Evolutionary conservation across 2,113 vertebrate species (phyloP).

Genomic region (Brienomyrus longianalis): DNA sequence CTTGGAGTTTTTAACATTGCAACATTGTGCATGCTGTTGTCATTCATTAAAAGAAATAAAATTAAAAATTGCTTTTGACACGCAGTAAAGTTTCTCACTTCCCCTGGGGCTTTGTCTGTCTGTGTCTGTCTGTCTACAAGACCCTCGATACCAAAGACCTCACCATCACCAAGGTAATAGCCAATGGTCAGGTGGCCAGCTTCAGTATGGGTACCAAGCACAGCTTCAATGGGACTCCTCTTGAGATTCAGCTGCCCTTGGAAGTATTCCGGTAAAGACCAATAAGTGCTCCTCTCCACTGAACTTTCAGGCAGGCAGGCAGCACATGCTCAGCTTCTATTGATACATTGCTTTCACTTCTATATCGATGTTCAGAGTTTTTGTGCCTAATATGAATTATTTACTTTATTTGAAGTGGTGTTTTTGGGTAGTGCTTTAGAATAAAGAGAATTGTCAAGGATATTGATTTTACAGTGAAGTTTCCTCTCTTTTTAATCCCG

Average conservation of each 20-base stretch:
- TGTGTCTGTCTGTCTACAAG: slow-evolving; percentile 50
- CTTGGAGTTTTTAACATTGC: neutral
- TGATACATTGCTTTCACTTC: neutral
- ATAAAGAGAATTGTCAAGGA: neutral
- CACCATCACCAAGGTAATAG: slow-evolving; percentile 66
- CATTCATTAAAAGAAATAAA: neutral
- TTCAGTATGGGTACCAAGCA: slow-evolving; percentile 76
- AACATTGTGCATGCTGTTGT: neutral
- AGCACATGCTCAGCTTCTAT: neutral
- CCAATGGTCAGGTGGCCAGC: slow-evolving; percentile 71
- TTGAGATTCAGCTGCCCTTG: slow-evolving; percentile 79
- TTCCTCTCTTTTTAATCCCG: neutral
- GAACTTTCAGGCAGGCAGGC: neutral
- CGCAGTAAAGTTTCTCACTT: neutral
- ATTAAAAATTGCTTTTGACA: neutral
- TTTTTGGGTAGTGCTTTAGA: neutral
- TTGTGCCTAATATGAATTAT: neutral
- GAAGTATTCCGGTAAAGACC: slow-evolving; percentile 74
- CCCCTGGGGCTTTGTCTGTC: neutral
- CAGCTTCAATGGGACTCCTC: slow-evolving; percentile 75
- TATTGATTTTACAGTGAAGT: neutral
- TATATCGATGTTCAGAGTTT: neutral
- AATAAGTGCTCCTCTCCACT: neutral
- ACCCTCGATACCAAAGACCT: slow-evolving; percentile 81
- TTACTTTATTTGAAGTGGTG: neutral